Conservation (phyloP, 2,113 vertebrate genomes). For the Lynx canadensis region DNA sequence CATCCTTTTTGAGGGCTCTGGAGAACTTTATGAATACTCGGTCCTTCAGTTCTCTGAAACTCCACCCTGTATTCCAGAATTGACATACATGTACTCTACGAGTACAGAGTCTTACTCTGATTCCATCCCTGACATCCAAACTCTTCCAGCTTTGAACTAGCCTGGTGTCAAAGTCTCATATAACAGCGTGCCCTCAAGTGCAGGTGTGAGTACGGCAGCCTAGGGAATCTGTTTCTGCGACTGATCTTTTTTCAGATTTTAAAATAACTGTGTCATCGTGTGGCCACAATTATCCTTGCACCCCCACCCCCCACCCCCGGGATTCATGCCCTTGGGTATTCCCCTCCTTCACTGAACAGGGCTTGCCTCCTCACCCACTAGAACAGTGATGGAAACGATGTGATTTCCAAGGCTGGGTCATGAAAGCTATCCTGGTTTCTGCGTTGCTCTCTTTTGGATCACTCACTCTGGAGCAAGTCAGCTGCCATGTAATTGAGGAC, state of each 20-base stretch:
- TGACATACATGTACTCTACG: not conserved
- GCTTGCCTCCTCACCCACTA: not conserved
- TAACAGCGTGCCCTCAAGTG: accelerated
- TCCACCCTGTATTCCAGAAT: not conserved
- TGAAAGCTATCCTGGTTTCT: not conserved
- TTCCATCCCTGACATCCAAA: not conserved
- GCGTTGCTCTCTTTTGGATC: not conserved
- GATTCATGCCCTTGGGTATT: not conserved
- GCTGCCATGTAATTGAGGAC: not conserved
- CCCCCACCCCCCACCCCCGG: no score
- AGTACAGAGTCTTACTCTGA: not conserved
- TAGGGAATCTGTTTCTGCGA: not conserved
- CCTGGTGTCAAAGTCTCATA: not conserved
- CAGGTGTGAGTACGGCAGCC: accelerated
- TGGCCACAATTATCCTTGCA: not conserved
- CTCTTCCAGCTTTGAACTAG: not conserved
- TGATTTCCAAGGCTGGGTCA: not conserved
- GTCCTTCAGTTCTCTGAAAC: not conserved
- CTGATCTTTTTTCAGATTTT: not conserved
- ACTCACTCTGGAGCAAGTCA: not conserved
- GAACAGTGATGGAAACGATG: accelerated
- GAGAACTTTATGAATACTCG: not conserved
- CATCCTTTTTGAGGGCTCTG: not conserved
- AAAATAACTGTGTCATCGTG: not conserved
- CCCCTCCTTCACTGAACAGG: accelerated